A percentile compares a stretch with the other conserved stretches of the same genome.
These are phyloP conservation scores for Himalopsyche japonica DNA, from an alignment of 2,888 invertebrate species.

Conservation along the genomic window DNA sequence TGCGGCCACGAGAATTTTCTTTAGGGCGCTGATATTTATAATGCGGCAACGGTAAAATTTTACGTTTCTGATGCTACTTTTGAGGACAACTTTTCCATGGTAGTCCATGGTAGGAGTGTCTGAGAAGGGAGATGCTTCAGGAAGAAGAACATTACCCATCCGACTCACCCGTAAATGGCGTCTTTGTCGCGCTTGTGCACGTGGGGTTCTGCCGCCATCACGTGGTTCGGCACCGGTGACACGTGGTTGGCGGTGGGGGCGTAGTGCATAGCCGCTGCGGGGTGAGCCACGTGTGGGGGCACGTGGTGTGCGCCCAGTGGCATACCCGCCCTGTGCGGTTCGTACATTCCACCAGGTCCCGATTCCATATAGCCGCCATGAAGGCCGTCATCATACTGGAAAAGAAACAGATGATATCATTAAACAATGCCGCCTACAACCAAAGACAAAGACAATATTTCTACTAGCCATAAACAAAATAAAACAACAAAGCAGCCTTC, in stretches of 20 bases:
- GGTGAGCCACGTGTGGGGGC: constrained; percentile 79
- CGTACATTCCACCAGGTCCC: constrained; percentile 69
- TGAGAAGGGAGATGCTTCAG: background rate
- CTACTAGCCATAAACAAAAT: too few species aligned
- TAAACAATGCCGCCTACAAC: too few species aligned
- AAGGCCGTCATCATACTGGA: constrained; percentile 95
- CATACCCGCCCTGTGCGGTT: constrained; percentile 72
- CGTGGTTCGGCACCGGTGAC: constrained; percentile 83
- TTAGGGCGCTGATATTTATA: too few species aligned
- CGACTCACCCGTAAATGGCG: constrained; percentile 96
- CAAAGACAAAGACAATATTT: too few species aligned
- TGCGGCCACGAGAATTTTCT: too few species aligned
- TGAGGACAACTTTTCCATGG: background rate
- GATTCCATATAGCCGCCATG: constrained; percentile 83
- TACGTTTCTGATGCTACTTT: background rate
- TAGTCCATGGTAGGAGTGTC: too few species aligned
- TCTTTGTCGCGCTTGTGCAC: constrained; percentile 98
- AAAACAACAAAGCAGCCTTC: too few species aligned
- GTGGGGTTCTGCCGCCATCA: constrained; percentile 84
- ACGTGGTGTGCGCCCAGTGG: constrained; percentile 69
- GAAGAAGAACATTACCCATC: constrained; percentile 50
- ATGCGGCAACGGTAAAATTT: too few species aligned
- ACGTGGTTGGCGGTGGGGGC: constrained; percentile 76
- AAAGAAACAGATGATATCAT: constrained; percentile 42
- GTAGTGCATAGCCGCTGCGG: constrained; percentile 66